Base-by-base conservation (phyloP, 2,797 vertebrate genomes). In the Muraenolepis orangiensis region DNA sequence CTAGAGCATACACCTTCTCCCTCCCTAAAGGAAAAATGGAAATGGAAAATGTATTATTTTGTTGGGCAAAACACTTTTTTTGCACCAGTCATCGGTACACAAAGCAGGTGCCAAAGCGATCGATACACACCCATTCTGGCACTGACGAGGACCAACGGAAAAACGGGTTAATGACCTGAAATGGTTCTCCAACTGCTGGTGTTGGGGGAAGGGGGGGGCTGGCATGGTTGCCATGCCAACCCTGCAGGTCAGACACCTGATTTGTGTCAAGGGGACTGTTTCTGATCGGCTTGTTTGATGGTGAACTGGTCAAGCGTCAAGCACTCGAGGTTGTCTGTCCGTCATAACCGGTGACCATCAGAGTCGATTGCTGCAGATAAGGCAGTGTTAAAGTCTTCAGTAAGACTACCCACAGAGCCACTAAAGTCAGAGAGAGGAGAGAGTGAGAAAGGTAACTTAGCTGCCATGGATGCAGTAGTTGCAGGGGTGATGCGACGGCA, bases 171-270 rank as follows among this genome's bases (percentile, higher is more conserved):
- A 38, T 57, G 38, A 75, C 7, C 18, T 64, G 73, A 66, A 75
- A 69, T 70, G 26, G 79, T 74, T 67, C 73, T 68, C 32, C 70
- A 79, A 76, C 76, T 72, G 69, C 78, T 57, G 34, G 71, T 70
- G 71, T 11, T 6, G 76, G 31, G 40, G n/a, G n/a, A n/a, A n/a
- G n/a, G n/a, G n/a, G n/a, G n/a, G n/a, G n/a, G n/a, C n/a, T 36
- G 14, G 12, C 66, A 18, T 20, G 26, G 29, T 20, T 67, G 28
- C 66, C 30, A 31, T 31, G 66, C 26, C 66, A 18, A 31, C 57
- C 57, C 68, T 36, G 32, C 3, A 23, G 68, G 31, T 32, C 68
- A 69, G 30, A 7, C 8, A 8, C 36, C 20, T n/a, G 31, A 67
- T 67, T 67, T 31, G 16, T 31, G 16, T 31, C 10, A 26, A 64